A percentile compares a stretch with the other conserved stretches of the same genome.
phyloP scores from a whole-genome alignment of 2,888 invertebrate genomes.

The Lasioglossum marginatum region DNA sequence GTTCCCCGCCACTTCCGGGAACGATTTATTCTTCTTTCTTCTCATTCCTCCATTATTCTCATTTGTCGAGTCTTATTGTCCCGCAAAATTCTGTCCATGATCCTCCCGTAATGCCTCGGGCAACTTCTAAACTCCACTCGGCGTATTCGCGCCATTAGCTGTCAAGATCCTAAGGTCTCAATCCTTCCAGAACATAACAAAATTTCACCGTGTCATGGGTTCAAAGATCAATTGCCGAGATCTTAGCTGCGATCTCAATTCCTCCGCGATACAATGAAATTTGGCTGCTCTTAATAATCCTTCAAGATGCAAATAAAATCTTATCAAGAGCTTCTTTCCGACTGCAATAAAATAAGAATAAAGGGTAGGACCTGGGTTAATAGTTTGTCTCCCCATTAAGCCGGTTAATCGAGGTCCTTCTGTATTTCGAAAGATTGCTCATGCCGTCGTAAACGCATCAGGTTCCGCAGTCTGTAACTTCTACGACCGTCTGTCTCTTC shows the following conservation, averaged over 20 bases:
- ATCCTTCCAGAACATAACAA: not conserved
- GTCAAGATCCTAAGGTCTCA: not conserved
- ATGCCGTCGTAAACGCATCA: not conserved
- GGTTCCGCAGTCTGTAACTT: no score
- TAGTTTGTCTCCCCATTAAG: no score
- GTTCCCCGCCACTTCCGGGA: constrained; percentile 9
- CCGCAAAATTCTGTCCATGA: not conserved
- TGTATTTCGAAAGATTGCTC: not conserved
- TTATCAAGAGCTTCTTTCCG: no score
- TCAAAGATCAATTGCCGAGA: not conserved
- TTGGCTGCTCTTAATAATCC: no score
- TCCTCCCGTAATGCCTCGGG: not conserved
- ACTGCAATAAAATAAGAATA: no score
- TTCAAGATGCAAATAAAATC: no score
- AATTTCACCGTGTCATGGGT: not conserved
- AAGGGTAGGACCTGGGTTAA: no score
- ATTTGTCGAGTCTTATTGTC: not conserved
- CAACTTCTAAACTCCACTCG: not conserved
- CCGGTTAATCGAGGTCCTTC: no score
- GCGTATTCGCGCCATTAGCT: not conserved
- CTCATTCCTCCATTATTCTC: not conserved
- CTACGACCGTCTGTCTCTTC: not conserved
- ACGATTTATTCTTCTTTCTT: constrained; percentile 3
- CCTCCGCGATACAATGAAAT: not conserved
- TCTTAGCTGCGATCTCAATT: no score